Evolutionary conservation across 2,113 vertebrate genomes (phyloP).

Genomic region (Cryptoleucopteryx plumbea): DNA sequence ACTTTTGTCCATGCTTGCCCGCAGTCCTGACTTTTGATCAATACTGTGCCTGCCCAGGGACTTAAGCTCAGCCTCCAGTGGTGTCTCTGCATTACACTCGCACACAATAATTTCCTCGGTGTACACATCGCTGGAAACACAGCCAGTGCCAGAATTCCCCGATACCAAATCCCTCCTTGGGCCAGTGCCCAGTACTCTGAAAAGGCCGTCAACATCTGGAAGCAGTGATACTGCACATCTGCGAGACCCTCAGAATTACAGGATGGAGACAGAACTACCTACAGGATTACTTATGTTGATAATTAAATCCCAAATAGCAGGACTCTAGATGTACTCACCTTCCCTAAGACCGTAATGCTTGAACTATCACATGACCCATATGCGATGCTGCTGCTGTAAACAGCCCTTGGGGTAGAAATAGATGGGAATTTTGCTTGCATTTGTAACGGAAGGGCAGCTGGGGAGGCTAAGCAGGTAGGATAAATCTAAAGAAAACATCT

Average conservation of each 20-base stretch:
- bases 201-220: slow-evolving; percentile 48
- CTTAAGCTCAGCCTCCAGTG: background rate
- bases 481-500: background rate
- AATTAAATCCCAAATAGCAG: slow-evolving; percentile 29
- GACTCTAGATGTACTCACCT: background rate
- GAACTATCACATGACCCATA: background rate
- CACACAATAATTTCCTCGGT: slow-evolving; percentile 55
- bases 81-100: background rate
- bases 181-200: slow-evolving; percentile 28
- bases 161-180: slow-evolving; percentile 50
- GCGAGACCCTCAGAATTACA: background rate
- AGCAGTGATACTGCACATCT: slow-evolving; percentile 54
- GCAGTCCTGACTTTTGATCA: background rate
- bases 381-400: fast-evolving
- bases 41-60: background rate
- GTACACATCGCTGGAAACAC: background rate
- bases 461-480: background rate
- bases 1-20: background rate
- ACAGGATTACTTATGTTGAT: background rate
- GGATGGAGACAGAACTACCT: background rate
- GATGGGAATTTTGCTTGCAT: background rate
- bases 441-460: background rate
- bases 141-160: slow-evolving; percentile 31
- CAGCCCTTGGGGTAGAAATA: background rate
- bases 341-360: background rate